Base-by-base conservation (phyloP, 2,888 invertebrate species). In the Harpalus rubripes region DNA sequence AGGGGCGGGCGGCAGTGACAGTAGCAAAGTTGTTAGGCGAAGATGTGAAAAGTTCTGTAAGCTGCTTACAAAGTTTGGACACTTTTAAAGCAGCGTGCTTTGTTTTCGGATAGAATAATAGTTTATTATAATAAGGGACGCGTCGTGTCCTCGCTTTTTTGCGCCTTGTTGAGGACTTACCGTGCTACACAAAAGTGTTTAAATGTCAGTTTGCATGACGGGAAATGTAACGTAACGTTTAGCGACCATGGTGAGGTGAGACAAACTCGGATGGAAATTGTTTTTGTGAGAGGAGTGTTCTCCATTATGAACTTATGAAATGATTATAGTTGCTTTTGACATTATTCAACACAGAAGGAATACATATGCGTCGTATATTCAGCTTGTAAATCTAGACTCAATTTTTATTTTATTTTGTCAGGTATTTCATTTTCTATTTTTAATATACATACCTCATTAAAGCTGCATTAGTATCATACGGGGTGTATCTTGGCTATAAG, bases 61-160 rank as follows among this genome's bases (percentile, higher is more conserved):
- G 72, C 72, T 74, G 44, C 72, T 74, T 74, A 74, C 72, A 74
- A 74, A 74, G 72, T 74, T 74, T 74, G 72, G 44, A 44, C 72
- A 74, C 72, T 74, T 74, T 74, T 74, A 74, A 74, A 74, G 72
- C 72, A 74, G 44, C 72, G 44, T 74, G 72, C 72, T 74, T 74
- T 74, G 72, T 74, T 74, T 74, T 74, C 72, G 72, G 72, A 74
- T 44, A 74, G 41, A 74, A 74, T 74, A 74, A 74, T 74, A 74
- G 72, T 74, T 74, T 74, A 74, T 44, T 74, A 74, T 74, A 74
- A 74, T 74, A 44, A 74, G 72, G 72, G 44, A 74, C 72, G 44
- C 41, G 44, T 16, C 44, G 72, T 74, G 41, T 74, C 72, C 72
- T 44, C 44, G 44, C 72, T 74, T 41, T 44, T 74, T 41, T 74